Evolutionary conservation across 2,888 invertebrate species (phyloP).

Genomic region (Eristalis intricaria): DNA sequence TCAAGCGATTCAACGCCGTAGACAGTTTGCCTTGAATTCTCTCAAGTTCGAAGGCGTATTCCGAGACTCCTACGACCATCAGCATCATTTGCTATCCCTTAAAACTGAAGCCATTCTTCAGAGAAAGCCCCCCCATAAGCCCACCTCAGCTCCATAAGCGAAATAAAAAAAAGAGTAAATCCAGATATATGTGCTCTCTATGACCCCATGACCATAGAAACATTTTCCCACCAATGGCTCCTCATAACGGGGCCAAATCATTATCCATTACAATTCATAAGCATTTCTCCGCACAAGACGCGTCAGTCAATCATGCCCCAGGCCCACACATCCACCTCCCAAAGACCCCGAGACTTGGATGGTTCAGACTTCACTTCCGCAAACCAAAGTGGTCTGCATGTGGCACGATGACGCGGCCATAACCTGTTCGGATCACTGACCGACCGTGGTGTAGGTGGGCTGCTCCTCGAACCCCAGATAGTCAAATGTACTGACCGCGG

Average conservation of each 20-base stretch:
- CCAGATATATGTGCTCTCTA: not conserved
- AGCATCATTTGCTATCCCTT: too few species aligned
- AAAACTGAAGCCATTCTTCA: too few species aligned
- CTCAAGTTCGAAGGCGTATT: too few species aligned
- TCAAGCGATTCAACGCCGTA: too few species aligned
- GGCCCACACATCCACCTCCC: not conserved
- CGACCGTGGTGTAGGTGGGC: slow-evolving; percentile 39
- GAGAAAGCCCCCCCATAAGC: too few species aligned
- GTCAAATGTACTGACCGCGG: slow-evolving; percentile 2
- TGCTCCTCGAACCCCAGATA: not conserved
- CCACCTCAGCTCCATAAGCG: not conserved
- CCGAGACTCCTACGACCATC: too few species aligned
- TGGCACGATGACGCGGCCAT: not conserved
- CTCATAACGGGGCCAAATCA: not conserved
- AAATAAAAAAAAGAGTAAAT: not conserved
- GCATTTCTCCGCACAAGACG: not conserved
- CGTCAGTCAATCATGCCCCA: not conserved
- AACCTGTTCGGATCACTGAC: slow-evolving; percentile 40
- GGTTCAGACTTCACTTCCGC: slow-evolving; percentile 1
- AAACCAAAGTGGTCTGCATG: not conserved
- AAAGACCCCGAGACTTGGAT: too few species aligned
- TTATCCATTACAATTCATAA: not conserved
- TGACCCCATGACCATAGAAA: not conserved
- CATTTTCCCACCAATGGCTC: not conserved
- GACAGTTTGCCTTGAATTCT: too few species aligned